These are phyloP conservation scores for Opisthocomus hoazin DNA, from an alignment of 2,113 vertebrate genomes.

Conservation along the genomic window DNA sequence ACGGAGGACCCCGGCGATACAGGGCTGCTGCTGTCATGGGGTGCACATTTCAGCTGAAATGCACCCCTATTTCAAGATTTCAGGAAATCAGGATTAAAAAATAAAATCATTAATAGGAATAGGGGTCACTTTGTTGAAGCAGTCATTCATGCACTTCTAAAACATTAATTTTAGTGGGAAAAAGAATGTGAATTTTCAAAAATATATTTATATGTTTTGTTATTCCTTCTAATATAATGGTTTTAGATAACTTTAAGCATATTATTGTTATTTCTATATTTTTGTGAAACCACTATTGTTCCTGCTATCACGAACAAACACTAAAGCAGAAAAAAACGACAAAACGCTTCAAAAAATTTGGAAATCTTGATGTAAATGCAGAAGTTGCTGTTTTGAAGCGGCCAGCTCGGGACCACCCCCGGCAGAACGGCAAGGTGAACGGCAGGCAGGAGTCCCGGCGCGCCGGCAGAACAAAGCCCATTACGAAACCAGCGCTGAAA, in stretches of 20 bases:
- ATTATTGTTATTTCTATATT: not conserved
- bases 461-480: not conserved
- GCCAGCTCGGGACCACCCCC: not conserved
- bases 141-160: not conserved
- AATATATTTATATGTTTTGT: not conserved
- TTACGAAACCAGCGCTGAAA: not conserved
- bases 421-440: not conserved
- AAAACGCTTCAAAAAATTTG: not conserved
- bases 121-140: not conserved
- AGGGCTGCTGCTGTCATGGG: not conserved
- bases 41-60: not conserved
- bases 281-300: not conserved
- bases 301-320: not conserved
- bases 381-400: not conserved
- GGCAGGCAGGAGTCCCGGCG: not conserved
- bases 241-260: not conserved
- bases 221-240: not conserved
- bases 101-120: not conserved
- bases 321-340: not conserved
- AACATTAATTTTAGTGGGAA: not conserved
- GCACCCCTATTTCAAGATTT: not conserved
- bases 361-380: not conserved
- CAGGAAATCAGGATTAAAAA: not conserved
- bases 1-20: accelerated
- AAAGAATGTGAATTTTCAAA: not conserved